These are phyloP conservation scores for Cyclura pinguis DNA, from an alignment of 2,797 vertebrate genomes.

Conservation along the genomic window DNA sequence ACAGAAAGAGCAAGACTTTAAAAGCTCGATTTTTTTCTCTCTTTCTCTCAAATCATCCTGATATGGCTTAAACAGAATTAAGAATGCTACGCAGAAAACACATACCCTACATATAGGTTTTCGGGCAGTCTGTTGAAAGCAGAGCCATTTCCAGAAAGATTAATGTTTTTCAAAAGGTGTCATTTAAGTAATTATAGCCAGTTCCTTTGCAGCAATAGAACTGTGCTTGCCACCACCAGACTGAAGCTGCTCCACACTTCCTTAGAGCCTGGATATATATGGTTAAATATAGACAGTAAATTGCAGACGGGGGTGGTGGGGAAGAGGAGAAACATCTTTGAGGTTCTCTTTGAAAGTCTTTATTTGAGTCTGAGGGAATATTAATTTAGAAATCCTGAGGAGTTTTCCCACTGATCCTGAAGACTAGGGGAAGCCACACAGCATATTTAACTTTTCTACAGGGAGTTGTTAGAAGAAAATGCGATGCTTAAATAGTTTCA, in stretches of 20 bases:
- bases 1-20: conserved; percentile 65
- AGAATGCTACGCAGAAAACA: conserved; percentile 57
- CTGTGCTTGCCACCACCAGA: conserved; percentile 40
- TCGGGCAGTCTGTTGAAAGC: conserved; percentile 59
- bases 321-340: conserved; percentile 10
- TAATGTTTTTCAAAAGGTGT: conserved; percentile 47
- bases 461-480: conserved; percentile 20
- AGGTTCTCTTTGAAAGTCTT: conserved; percentile 22
- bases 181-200: conserved; percentile 56
- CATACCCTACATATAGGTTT: conserved; percentile 10
- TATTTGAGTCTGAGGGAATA: neutral
- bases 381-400: conserved; percentile 36
- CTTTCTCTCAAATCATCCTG: conserved; percentile 67
- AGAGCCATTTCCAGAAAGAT: conserved; percentile 54
- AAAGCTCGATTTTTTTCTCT: conserved; percentile 66
- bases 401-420: conserved; percentile 26
- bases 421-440: conserved; percentile 14
- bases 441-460: neutral
- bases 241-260: conserved; percentile 52
- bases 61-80: conserved; percentile 67
- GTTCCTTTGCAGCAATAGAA: conserved; percentile 54
- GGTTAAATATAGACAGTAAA: conserved; percentile 68
- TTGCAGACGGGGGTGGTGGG: conserved; percentile 42
- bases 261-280: conserved; percentile 45
- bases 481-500: conserved; percentile 40